phyloP scores from a whole-genome alignment of 2,113 vertebrate species.

The Neodontobutis hainanensis region DNA sequence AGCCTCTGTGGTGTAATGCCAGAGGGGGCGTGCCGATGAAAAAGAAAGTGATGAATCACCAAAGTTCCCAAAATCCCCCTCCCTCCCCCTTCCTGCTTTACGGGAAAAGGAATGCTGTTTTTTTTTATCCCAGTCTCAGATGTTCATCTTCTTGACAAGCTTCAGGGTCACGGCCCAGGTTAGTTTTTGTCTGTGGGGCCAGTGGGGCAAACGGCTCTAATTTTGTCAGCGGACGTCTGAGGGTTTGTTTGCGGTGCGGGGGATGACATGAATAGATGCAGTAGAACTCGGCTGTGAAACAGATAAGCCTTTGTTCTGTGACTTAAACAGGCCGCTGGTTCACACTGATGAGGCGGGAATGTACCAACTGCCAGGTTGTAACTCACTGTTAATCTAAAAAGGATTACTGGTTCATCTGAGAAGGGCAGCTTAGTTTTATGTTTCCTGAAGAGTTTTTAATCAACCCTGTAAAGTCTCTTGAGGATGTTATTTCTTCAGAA shows the following conservation, averaged over 20 bases:
- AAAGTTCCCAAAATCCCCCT: constrained; percentile 81
- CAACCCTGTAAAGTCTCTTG: constrained; percentile 15
- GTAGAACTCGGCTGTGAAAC: constrained; percentile 47
- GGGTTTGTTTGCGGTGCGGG: constrained; percentile 53
- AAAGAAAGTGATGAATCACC: constrained; percentile 84
- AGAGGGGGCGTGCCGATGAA: constrained; percentile 47
- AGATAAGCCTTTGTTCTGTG: constrained; percentile 69
- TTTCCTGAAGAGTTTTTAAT: constrained; percentile 52
- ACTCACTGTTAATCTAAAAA: constrained; percentile 40
- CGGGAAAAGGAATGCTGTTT: constrained; percentile 79
- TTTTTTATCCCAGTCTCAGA: constrained; percentile 34
- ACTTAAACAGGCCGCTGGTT: constrained; percentile 40
- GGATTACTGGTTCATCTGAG: constrained; percentile 40
- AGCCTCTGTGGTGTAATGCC: constrained; percentile 13
- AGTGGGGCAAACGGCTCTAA: constrained; percentile 49
- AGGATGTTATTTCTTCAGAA: not conserved
- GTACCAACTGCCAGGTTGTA: constrained; percentile 37
- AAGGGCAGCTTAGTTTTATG: constrained; percentile 29
- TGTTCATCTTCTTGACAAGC: constrained; percentile 72
- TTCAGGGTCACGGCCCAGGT: constrained; percentile 65
- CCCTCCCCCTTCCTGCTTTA: constrained; percentile 75
- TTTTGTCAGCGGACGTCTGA: constrained; percentile 56
- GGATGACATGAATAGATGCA: constrained; percentile 32
- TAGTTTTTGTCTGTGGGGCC: constrained; percentile 71
- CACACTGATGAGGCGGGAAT: constrained; percentile 29